Percentiles rank a stretch among this genome's conserved stretches.
Evolutionary conservation across 2,888 invertebrate species (phyloP).

Genomic region (Cheilosia impressa): DNA sequence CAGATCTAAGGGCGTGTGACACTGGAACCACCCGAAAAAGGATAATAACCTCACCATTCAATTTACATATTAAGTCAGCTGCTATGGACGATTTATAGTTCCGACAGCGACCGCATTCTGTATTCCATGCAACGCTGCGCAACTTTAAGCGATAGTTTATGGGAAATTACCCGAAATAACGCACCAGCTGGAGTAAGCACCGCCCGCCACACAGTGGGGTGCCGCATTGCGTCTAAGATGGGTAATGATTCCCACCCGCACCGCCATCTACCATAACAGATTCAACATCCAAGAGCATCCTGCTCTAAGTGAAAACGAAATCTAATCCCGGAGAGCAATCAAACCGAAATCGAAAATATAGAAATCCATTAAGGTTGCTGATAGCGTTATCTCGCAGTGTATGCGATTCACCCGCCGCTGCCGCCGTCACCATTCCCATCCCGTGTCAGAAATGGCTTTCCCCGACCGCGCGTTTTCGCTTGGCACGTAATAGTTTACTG

Average conservation of each 20-base stretch:
- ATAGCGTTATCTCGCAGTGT: slow-evolving; percentile 77
- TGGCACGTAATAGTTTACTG: slow-evolving; percentile 71
- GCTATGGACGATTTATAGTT: slow-evolving; percentile 32
- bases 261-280: neutral
- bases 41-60: neutral
- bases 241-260: slow-evolving; percentile 64
- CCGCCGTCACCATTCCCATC: slow-evolving; percentile 24
- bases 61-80: slow-evolving; percentile 25
- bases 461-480: slow-evolving; percentile 35
- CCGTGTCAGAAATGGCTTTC: slow-evolving; percentile 51
- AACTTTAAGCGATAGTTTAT: slow-evolving; percentile 69
- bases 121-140: slow-evolving; percentile 54
- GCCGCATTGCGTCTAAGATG: slow-evolving; percentile 38
- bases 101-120: slow-evolving; percentile 25
- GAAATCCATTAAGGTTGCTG: slow-evolving; percentile 79
- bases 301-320: slow-evolving; percentile 79
- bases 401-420: slow-evolving; percentile 55
- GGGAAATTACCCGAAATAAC: slow-evolving; percentile 53
- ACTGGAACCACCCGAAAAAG: slow-evolving; percentile 7
- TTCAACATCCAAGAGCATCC: slow-evolving; percentile 50
- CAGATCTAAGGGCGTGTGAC: slow-evolving; percentile 24
- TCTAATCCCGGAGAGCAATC: slow-evolving; percentile 79
- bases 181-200: slow-evolving; percentile 60
- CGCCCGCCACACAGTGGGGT: slow-evolving; percentile 21
- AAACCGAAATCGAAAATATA: slow-evolving; percentile 80